These are phyloP conservation scores for Sminthurides aquaticus DNA, from an alignment of 2,888 invertebrate species.

Conservation along the genomic window DNA sequence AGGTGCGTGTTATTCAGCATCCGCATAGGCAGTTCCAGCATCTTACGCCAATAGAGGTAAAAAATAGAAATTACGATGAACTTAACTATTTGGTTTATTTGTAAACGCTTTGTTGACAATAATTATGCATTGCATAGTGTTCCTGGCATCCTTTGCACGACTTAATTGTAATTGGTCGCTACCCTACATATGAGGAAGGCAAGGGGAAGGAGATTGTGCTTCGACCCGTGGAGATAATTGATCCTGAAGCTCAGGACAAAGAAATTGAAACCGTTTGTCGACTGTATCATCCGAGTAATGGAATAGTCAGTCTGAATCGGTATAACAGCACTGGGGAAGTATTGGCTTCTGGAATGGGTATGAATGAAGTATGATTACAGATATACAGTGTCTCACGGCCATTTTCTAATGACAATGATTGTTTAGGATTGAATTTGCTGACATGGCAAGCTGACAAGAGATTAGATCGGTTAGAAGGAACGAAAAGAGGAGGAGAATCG, in stretches of 20 bases:
- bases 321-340: slow-evolving; percentile 38
- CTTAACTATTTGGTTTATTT: too few species aligned
- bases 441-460: slow-evolving; percentile 19
- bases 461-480: slow-evolving; percentile 10
- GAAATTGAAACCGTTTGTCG: slow-evolving; percentile 12
- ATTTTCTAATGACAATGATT: background rate
- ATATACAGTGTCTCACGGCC: background rate
- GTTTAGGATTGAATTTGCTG: slow-evolving; percentile 25
- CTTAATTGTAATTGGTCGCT: slow-evolving; percentile 36
- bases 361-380: slow-evolving; percentile 8
- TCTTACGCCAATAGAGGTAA: slow-evolving; percentile 24
- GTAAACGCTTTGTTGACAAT: too few species aligned
- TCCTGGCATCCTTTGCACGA: slow-evolving; percentile 40
- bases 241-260: slow-evolving; percentile 28
- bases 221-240: slow-evolving; percentile 34
- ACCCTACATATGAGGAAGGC: slow-evolving; percentile 19
- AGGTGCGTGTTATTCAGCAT: slow-evolving; percentile 28
- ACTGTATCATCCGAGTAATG: slow-evolving; percentile 31
- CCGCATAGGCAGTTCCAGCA: slow-evolving; percentile 42
- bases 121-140: too few species aligned
- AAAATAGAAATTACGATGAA: too few species aligned
- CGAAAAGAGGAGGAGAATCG: background rate
- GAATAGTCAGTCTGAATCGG: slow-evolving; percentile 32
- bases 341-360: slow-evolving; percentile 39
- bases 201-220: background rate